Evolutionary conservation across 2,888 invertebrate genomes (phyloP).

Genomic region (Nephrotoma appendiculata): DNA sequence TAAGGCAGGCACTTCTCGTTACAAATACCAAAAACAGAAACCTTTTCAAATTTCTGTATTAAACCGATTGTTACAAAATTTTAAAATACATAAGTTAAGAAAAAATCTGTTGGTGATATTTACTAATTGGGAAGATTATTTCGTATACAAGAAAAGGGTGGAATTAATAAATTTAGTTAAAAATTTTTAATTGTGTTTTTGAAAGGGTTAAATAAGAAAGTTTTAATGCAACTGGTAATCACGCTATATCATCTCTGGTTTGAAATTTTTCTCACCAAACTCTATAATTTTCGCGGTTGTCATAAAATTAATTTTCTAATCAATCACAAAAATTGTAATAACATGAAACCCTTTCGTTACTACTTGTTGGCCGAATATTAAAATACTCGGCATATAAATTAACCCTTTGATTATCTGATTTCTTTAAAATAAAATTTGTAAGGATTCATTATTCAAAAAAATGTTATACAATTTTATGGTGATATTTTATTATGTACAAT

Average conservation of each 20-base stretch:
- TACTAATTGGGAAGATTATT: conserved; percentile 4
- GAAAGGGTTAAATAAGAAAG: not conserved
- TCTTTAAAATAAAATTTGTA: not conserved
- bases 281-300: not conserved
- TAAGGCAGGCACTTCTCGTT: not conserved
- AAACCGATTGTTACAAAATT: not conserved
- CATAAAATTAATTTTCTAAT: not conserved
- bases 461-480: not conserved
- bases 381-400: not conserved
- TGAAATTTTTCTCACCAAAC: not conserved
- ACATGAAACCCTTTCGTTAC: not conserved
- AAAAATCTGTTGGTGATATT: conserved; percentile 2
- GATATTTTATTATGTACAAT: not conserved
- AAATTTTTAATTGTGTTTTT: not conserved
- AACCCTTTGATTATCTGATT: not conserved
- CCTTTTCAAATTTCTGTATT: not conserved
- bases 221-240: not conserved
- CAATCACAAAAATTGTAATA: not conserved
- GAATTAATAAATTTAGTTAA: not conserved
- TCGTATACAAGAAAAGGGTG: conserved; percentile 5
- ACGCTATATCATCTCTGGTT: not conserved
- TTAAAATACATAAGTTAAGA: not conserved
- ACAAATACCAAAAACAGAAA: not conserved
- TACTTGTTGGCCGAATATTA: not conserved
- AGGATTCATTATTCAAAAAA: not conserved